Evolutionary conservation across 2,888 invertebrate species (phyloP), one percentile per base, ranked within the genome.

Genomic region (Chymomyza procnemis): DNA sequence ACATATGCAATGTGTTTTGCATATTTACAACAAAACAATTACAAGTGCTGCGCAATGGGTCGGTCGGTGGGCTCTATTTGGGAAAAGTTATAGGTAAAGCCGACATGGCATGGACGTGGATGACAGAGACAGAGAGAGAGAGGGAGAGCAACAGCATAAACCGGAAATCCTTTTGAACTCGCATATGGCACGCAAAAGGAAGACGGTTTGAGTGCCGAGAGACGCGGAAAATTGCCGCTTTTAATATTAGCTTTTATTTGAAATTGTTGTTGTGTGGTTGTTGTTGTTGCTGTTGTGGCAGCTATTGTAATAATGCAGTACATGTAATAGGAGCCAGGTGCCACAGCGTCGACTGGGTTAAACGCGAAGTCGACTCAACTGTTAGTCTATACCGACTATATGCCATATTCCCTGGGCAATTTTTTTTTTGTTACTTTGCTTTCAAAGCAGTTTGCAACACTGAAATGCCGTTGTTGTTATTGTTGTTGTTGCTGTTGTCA

Each of bases 101-200:
- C 6, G 4, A 9, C 12, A 41, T 41, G 3, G 34, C 9, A 41
- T 41, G 34, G 34, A 5, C 3, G 34, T 41, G 12, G 34, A 41
- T 5, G 34, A n/a, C n/a, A n/a, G n/a, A n/a, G n/a, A n/a, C n/a
- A n/a, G n/a, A n/a, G n/a, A n/a, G n/a, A n/a, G n/a, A n/a, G n/a
- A n/a, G n/a, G n/a, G n/a, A 65, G 69, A 74, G 76, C 76, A 78
- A 78, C 78, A 78, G 76, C 74, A 75, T 80, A 76, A 78, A 75
- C 83, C 83, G 85, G 85, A 86, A 86, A 87, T 87, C 81, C 87
- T 84, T 87, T 77, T 74, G 73, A 78, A 77, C 79, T 79, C 79
- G 79, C 84, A 80, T 82, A 78, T 79, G 75, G 82, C 87, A 86
- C 85, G 87, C 80, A 82, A 85, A 76, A 79, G 73, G 70, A 74